Evolutionary conservation across 2,113 vertebrate species (phyloP).

Genomic region (Tenebrosternarchus preto): DNA sequence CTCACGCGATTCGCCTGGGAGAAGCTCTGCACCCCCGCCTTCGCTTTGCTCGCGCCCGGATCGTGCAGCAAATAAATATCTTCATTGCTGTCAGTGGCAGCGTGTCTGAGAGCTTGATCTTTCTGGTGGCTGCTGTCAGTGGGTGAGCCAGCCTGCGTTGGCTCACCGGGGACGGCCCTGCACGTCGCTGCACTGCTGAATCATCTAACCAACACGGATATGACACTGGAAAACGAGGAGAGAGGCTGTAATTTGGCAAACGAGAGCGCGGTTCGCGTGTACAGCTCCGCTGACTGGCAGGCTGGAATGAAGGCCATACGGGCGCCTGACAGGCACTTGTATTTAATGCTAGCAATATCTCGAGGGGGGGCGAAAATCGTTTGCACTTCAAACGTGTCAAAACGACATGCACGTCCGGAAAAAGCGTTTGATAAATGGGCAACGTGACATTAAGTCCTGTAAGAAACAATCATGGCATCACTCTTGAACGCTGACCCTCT

Average conservation of each 20-base stretch:
- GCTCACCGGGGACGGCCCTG: conserved; percentile 7
- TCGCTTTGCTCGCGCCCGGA: conserved; percentile 15
- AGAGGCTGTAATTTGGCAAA: conserved; percentile 37
- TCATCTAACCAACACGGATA: conserved; percentile 39
- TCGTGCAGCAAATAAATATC: conserved; percentile 37
- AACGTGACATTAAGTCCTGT: conserved; percentile 40
- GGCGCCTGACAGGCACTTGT: conserved; percentile 19
- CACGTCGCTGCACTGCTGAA: conserved; percentile 24
- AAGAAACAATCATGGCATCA: conserved; percentile 45
- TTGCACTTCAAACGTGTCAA: conserved; percentile 42
- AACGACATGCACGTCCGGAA: conserved; percentile 22
- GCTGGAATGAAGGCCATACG: background rate
- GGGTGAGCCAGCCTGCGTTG: conserved; percentile 22
- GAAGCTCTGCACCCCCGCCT: conserved; percentile 3
- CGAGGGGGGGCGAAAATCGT: conserved; percentile 20
- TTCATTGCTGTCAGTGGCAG: conserved; percentile 43
- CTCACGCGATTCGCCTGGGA: conserved; percentile 27
- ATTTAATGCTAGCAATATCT: conserved; percentile 22
- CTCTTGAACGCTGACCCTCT: conserved; percentile 12
- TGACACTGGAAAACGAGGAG: conserved; percentile 29
- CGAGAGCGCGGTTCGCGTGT: conserved; percentile 8
- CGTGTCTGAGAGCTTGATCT: conserved; percentile 46
- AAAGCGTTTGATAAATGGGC: conserved; percentile 47
- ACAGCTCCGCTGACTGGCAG: background rate
- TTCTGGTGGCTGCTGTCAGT: conserved; percentile 49